These are phyloP conservation scores for Berghia stephanieae DNA, from an alignment of 1,140 invertebrate species.

Conservation along the genomic window DNA sequence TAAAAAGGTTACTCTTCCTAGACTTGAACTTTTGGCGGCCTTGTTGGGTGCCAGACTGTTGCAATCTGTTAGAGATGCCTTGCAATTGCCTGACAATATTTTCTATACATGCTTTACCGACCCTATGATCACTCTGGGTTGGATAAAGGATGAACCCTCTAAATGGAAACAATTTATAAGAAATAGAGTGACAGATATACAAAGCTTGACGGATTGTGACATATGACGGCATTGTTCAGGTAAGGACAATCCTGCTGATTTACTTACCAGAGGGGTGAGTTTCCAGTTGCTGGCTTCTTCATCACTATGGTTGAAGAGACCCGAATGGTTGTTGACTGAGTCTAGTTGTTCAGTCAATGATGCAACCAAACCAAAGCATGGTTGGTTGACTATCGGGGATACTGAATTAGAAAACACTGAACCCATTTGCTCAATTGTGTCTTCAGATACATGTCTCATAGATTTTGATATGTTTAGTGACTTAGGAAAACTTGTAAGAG, in stretches of 20 bases:
- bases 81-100: background rate
- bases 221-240: background rate
- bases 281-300: too few relatives aligned
- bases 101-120: background rate
- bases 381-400: too few relatives aligned
- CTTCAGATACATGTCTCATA: too few relatives aligned
- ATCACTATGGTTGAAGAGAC: too few relatives aligned
- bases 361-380: too few relatives aligned
- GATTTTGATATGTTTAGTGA: too few relatives aligned
- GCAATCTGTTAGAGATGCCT: background rate
- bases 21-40: conserved; percentile 9
- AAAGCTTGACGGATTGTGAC: background rate
- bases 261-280: background rate
- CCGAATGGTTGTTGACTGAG: too few relatives aligned
- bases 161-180: background rate
- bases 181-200: conserved; percentile 10
- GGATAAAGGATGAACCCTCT: background rate
- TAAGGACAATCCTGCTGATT: background rate
- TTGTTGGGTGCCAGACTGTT: background rate
- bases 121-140: background rate
- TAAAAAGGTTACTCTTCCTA: background rate
- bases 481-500: background rate
- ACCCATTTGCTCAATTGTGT: too few relatives aligned
- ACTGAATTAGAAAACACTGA: too few relatives aligned
- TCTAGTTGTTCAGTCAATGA: too few relatives aligned